Evolutionary conservation across 2,113 vertebrate genomes (phyloP).

Genomic region (Uria aalge): DNA sequence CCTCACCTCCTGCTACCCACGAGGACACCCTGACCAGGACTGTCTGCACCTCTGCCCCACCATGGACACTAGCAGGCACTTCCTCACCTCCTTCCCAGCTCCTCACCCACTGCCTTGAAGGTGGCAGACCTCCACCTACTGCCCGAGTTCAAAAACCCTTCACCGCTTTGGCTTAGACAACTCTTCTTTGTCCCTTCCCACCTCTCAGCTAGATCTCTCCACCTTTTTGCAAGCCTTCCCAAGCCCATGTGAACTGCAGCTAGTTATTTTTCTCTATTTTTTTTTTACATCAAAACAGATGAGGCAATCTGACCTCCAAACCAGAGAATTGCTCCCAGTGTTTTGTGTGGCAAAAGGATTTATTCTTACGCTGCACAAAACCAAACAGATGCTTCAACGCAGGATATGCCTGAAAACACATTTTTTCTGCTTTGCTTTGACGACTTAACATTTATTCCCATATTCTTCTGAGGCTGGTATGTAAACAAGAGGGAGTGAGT

Average conservation of each 20-base stretch:
- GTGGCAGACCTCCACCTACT: neutral
- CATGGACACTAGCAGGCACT: neutral
- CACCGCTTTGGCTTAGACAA: neutral
- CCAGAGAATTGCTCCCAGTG: neutral
- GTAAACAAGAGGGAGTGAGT: conserved; percentile 37
- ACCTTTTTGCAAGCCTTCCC: neutral
- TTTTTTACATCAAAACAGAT: neutral
- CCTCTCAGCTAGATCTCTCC: neutral
- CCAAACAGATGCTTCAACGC: neutral
- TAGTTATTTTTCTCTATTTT: neutral
- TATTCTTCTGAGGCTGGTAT: neutral
- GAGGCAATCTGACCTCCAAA: neutral
- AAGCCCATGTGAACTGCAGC: neutral
- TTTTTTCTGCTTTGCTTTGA: neutral
- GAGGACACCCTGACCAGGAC: neutral
- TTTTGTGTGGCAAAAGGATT: neutral
- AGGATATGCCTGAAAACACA: neutral
- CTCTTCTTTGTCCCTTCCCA: neutral
- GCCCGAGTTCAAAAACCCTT: neutral
- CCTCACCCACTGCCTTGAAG: neutral
- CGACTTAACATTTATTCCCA: neutral
- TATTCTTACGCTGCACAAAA: neutral
- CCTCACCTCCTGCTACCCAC: rapidly evolving
- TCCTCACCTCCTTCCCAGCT: neutral
- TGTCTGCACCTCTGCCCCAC: neutral